A percentile compares a stretch with the other conserved stretches of the same genome.
Evolutionary conservation across 2,888 invertebrate genomes (phyloP).

Genomic region (Encarsia formosa): DNA sequence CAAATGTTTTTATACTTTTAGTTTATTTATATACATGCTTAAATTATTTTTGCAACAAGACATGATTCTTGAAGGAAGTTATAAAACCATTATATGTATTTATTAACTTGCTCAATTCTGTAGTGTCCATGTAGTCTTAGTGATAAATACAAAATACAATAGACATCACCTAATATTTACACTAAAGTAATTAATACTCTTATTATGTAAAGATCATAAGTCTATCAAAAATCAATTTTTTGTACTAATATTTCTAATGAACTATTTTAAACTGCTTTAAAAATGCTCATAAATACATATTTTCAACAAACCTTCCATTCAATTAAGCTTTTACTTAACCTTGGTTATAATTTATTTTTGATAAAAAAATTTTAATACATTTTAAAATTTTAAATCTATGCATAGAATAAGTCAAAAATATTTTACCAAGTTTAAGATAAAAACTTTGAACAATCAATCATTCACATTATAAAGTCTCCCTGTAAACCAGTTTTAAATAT

Average conservation of each 20-base stretch:
- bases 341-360: conserved; percentile 1
- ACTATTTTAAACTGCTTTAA: conserved; percentile 31
- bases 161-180: conserved; percentile 21
- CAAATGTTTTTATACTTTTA: conserved; percentile 3
- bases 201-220: conserved; percentile 37
- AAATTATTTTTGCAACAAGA: conserved; percentile 26
- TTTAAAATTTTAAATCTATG: too few species aligned
- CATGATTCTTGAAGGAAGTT: conserved; percentile 16
- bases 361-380: too few species aligned
- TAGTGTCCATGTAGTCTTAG: too few species aligned
- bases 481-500: conserved; percentile 2
- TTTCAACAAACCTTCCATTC: neutral
- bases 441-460: conserved; percentile 3
- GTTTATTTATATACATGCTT: conserved; percentile 30
- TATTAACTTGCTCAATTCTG: too few species aligned
- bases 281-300: conserved; percentile 17
- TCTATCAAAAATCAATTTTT: conserved; percentile 40
- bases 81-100: conserved; percentile 23
- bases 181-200: conserved; percentile 33
- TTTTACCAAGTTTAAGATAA: conserved; percentile 4
- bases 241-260: conserved; percentile 39
- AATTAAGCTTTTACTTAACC: neutral
- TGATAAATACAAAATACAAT: conserved; percentile 24
- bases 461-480: neutral
- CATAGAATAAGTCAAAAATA: too few species aligned